These are phyloP conservation scores for Trissolcus japonicus DNA, from an alignment of 2,888 invertebrate genomes.

Conservation along the genomic window DNA sequence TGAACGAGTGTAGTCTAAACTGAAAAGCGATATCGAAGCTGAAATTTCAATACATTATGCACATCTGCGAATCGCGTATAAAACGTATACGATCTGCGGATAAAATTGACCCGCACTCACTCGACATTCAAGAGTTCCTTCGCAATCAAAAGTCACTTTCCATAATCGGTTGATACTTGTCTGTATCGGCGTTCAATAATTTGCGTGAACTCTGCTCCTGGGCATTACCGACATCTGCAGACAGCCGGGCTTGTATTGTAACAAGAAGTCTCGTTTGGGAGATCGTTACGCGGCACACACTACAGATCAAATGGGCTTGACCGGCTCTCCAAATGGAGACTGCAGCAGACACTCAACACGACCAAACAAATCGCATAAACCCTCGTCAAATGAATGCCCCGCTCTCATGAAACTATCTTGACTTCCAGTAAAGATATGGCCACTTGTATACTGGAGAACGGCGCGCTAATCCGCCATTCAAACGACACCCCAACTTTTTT, in stretches of 20 bases:
- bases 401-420: conserved; percentile 22
- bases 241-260: conserved; percentile 24
- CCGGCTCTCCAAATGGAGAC: conserved; percentile 48
- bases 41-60: conserved; percentile 10
- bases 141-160: conserved; percentile 40
- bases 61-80: conserved; percentile 6
- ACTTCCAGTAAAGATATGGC: conserved; percentile 25
- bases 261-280: conserved; percentile 56
- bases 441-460: no score
- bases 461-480: no score
- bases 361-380: conserved; percentile 54
- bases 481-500: conserved; percentile 22
- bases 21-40: background rate
- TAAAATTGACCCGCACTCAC: conserved; percentile 23
- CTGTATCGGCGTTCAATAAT: conserved; percentile 25
- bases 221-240: conserved; percentile 13
- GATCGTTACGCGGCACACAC: conserved; percentile 56
- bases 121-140: conserved; percentile 22
- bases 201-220: conserved; percentile 8
- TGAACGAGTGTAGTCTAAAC: background rate
- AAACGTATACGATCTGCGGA: conserved; percentile 19
- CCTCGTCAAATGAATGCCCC: conserved; percentile 34
- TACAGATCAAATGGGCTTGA: conserved; percentile 41
- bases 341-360: conserved; percentile 49
- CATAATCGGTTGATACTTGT: conserved; percentile 29